Conservation (phyloP, 2,888 invertebrate genomes). For the Nipponacmea schrenckii region DNA sequence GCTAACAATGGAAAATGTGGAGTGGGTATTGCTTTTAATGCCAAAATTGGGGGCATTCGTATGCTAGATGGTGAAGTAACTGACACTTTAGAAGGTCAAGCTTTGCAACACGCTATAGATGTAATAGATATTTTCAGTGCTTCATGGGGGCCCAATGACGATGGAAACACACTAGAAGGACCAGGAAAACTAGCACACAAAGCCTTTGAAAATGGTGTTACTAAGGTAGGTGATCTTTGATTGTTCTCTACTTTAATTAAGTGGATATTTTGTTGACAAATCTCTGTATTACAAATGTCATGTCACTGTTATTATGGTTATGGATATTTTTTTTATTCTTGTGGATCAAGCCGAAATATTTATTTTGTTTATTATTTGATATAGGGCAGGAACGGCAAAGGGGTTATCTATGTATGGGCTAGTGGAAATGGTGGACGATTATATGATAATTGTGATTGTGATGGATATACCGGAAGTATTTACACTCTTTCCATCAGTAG, state of each 20-base stretch:
- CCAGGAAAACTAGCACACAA: slow-evolving; percentile 83
- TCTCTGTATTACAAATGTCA: background rate
- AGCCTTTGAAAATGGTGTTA: slow-evolving; percentile 81
- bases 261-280: background rate
- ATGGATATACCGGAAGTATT: slow-evolving; percentile 86
- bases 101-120: slow-evolving; percentile 81
- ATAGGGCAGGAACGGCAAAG: slow-evolving; percentile 79
- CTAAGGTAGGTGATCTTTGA: slow-evolving; percentile 72
- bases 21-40: slow-evolving; percentile 97
- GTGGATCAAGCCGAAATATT: background rate
- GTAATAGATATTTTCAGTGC: slow-evolving; percentile 88
- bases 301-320: background rate
- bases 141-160: slow-evolving; percentile 93
- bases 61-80: slow-evolving; percentile 88
- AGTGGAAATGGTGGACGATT: slow-evolving; percentile 89
- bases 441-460: slow-evolving; percentile 90
- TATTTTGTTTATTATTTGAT: too few relatives aligned
- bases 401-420: slow-evolving; percentile 91
- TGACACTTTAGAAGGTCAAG: slow-evolving; percentile 87
- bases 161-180: slow-evolving; percentile 88
- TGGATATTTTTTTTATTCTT: background rate
- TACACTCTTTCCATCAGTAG: slow-evolving; percentile 90
- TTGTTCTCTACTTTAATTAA: background rate
- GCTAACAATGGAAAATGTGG: slow-evolving; percentile 97
- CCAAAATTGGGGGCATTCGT: slow-evolving; percentile 94